Conservation (phyloP, 1,140 invertebrate genomes). For the Drosophila santomea region DNA sequence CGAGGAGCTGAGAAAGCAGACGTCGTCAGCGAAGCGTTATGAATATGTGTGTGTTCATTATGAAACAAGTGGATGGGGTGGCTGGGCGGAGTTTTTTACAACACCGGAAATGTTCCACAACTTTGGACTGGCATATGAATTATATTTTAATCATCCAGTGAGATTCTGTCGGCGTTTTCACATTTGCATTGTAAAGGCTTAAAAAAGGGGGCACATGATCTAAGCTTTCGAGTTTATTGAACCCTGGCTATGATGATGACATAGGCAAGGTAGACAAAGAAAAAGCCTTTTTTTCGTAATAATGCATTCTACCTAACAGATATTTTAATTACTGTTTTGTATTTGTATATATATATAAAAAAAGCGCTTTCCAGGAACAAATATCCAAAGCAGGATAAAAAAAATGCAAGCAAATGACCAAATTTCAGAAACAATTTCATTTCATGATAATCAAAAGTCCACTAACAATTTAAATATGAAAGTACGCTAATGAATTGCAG, state of each 20-base stretch:
- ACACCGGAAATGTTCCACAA: constrained; percentile 71
- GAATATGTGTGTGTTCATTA: constrained; percentile 81
- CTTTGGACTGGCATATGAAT: constrained; percentile 64
- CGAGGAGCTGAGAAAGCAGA: too few relatives aligned
- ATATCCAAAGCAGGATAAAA: background rate
- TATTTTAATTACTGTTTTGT: background rate
- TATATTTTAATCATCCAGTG: constrained; percentile 62
- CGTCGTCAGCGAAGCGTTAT: too few relatives aligned
- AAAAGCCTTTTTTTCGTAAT: background rate
- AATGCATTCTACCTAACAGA: too few relatives aligned
- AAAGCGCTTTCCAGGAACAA: background rate
- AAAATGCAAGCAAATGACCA: background rate
- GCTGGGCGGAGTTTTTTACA: constrained; percentile 59
- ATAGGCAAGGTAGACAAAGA: background rate
- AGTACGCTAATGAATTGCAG: constrained; percentile 53
- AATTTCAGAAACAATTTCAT: background rate
- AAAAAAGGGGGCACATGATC: background rate
- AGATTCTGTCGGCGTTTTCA: constrained; percentile 19
- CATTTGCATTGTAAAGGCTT: constrained; percentile 36
- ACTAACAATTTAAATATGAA: constrained; percentile 22
- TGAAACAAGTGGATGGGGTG: constrained; percentile 12
- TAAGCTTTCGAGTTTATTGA: constrained; percentile 35
- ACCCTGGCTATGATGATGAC: constrained; percentile 18
- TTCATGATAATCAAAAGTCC: background rate
- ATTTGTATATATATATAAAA: background rate